A percentile compares a stretch with the other conserved stretches of the same genome.
phyloP scores from a whole-genome alignment of 2,797 vertebrate species.

The Propithecus perrieri region DNA sequence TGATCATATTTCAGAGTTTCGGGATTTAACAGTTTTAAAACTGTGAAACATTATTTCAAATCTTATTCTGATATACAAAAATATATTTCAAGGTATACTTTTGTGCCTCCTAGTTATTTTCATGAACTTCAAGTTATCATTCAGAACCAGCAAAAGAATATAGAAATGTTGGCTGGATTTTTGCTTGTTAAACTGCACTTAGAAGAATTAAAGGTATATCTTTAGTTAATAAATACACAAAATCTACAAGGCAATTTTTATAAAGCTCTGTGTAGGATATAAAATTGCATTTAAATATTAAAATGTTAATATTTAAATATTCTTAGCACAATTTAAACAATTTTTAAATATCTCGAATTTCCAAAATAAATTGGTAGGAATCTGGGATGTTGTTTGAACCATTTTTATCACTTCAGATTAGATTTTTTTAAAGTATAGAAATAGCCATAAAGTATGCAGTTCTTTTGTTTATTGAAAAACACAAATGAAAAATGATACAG shows the following conservation, averaged over 20 bases:
- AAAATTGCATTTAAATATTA: not conserved
- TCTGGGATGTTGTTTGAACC: not conserved
- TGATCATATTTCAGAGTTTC: conserved; percentile 23
- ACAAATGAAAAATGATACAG: conserved; percentile 78
- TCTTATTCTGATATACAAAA: not conserved
- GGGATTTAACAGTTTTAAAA: not conserved
- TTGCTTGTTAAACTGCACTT: not conserved
- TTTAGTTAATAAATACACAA: not conserved
- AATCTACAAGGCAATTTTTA: not conserved
- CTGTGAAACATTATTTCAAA: not conserved
- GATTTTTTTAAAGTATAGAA: not conserved
- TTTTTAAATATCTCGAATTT: not conserved
- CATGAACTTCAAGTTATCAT: not conserved
- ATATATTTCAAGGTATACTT: not conserved
- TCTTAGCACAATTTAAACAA: not conserved
- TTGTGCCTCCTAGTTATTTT: not conserved
- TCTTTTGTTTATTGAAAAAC: conserved; percentile 76
- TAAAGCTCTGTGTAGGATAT: not conserved
- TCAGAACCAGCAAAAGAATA: not conserved
- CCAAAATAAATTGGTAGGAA: not conserved
- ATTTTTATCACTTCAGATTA: conserved; percentile 28
- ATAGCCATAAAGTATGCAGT: conserved; percentile 74
- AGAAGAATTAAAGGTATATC: not conserved
- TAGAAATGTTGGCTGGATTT: not conserved
- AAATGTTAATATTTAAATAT: not conserved